Evolutionary conservation across 2,888 invertebrate species (phyloP), one percentile per base, ranked within the genome.

Genomic region (Cryptus armator): DNA sequence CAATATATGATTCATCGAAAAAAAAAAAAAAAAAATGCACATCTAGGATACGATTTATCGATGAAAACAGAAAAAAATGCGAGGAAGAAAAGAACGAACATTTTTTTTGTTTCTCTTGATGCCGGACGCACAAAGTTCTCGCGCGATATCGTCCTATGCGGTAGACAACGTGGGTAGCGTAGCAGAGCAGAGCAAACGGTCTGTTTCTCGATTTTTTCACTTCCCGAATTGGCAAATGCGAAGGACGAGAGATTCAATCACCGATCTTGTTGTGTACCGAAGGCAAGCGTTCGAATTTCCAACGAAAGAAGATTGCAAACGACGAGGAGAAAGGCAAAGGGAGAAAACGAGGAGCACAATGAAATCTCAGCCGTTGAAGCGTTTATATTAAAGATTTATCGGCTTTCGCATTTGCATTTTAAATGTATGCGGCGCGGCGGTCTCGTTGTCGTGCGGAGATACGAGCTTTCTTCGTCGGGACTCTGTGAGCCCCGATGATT

Each of bases 351-450:
- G 10, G 10, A 53, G 10, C 9, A 10, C 19, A 53, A 10, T 16
- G 9, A 53, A 53, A 53, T 53, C 19, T 53, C 53, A 9, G 16
- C 19, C 16, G 19, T 19, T 19, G 53, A 53, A 19, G 16, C 16
- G 16, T 10, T 16, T 2, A 19, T 53, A 19, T 19, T 84, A 89
- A 86, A 91, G 91, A 92, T 91, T 92, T 92, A 92, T 91, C 89
- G 89, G 86, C 88, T 81, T 88, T 88, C 68, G 88, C 87, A 92
- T 92, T 92, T 91, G 91, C 92, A 92, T 92, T 91, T 90, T 91
- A 91, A 91, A 70, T 46, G 67, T 67, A 67, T 71, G 70, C 53
- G 74, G 71, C 56, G 62, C 5, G 37, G 53, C 51, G 51, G 59
- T 19, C 64, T 32, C 71, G 53, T 51, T 71, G 16, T n/a, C 43